Conservation (phyloP, 2,888 invertebrate genomes). For the Periphyllus acericola region DNA sequence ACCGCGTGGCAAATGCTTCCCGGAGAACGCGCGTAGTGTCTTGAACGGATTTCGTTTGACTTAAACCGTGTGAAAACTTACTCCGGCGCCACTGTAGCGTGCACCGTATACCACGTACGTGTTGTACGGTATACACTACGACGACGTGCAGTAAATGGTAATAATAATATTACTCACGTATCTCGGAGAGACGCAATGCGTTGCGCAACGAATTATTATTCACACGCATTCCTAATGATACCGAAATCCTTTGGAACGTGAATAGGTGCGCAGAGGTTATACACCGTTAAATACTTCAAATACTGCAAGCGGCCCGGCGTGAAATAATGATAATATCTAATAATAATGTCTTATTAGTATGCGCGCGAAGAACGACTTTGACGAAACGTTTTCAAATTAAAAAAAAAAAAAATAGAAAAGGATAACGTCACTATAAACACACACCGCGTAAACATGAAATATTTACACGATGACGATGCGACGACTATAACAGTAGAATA, state of each 20-base stretch:
- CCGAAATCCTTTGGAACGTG: background rate
- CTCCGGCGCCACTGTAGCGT: background rate
- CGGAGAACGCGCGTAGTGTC: no score
- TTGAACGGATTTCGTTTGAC: no score
- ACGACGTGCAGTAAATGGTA: background rate
- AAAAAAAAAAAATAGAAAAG: background rate
- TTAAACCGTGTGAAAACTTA: background rate
- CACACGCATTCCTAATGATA: background rate
- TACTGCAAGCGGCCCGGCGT: background rate
- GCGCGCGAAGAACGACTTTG: background rate
- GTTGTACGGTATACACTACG: no score
- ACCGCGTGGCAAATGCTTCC: no score
- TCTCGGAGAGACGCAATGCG: background rate
- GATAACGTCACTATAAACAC: no score
- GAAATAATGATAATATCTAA: background rate
- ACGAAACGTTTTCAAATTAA: no score
- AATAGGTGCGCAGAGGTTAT: background rate
- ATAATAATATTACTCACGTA: background rate
- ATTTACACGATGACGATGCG: background rate
- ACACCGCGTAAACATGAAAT: no score
- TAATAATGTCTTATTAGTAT: background rate
- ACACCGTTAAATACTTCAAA: background rate
- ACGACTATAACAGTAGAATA: background rate
- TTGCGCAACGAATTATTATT: background rate
- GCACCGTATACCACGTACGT: background rate